Conservation (phyloP, 30 jellyfish, hydroid and myxozoan species). For the Turritopsis dohrnii region DNA sequence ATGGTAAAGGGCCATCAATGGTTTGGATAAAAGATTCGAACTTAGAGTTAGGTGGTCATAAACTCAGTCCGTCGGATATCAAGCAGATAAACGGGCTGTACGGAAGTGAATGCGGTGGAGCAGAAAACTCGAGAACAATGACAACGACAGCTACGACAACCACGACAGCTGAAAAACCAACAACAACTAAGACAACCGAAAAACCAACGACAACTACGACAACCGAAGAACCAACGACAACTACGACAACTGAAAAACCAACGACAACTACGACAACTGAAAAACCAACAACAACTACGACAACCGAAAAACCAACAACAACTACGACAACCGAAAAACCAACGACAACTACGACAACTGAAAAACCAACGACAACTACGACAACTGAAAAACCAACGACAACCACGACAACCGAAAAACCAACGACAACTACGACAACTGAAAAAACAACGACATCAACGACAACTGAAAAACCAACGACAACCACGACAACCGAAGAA, state of each 20-base stretch:
- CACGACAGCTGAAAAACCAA: not conserved
- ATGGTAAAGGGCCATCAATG: not conserved
- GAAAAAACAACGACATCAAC: not conserved
- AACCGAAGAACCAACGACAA: not conserved
- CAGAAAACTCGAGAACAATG: not conserved
- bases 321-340: not conserved
- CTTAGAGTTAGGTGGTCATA: not conserved
- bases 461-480: not conserved
- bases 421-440: not conserved
- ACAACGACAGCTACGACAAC: not conserved
- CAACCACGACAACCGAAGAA: not conserved
- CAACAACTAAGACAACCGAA: not conserved
- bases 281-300: not conserved
- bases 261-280: not conserved
- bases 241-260: not conserved
- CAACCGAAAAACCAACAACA: not conserved
- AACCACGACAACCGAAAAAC: not conserved
- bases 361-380: not conserved
- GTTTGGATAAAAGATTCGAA: not conserved
- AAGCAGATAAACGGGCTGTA: not conserved
- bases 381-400: not conserved
- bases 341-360: not conserved
- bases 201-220: not conserved
- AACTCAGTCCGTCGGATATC: not conserved
- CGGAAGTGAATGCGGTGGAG: not conserved